Base-by-base conservation (phyloP, 2,797 vertebrate species). In the Novumbra hubbsi region DNA sequence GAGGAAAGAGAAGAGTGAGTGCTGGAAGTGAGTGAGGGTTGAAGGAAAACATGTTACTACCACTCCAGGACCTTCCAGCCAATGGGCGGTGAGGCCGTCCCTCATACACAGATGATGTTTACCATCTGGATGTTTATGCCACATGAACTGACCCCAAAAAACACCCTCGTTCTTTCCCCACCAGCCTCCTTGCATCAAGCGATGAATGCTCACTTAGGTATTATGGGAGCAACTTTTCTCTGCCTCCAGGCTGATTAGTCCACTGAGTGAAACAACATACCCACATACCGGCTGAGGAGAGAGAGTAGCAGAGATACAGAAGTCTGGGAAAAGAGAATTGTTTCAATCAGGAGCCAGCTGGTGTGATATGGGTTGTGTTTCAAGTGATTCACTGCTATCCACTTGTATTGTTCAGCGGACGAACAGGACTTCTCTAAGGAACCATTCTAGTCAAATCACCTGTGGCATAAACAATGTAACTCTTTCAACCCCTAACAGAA, bases 31-130 rank as follows among this genome's bases (percentile, higher is more conserved):
- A 74, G 45, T 69, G 73, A 50, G 57, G 68, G 5, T 57, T 38
- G 32, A 55, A 63, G 71, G 28, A 81, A 86, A 91, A 88, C 73
- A 84, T 77, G 48, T 66, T 70, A 52, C 49, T 14, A 70, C 68
- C 72, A 70, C 80, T 78, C 80, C 84, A 79, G 81, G 48, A 3
- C 60, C 30, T 28, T 68, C 65, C 78, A 79, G 80, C 85, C 81
- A 90, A 86, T 84, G 49, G 78, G 75, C 81, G 78, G 17, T 19
- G 41, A 78, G 72, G 50, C 30, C 75, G 72, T 65, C 24, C 60
- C 57, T 38, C 63, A 28, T 16, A 66, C 64, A 21, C 27, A 80
- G 57, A 73, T 78, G 72, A 67, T 85, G 83, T 87, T 89, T 83
- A 77, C 63, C 73, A 76, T 66, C 28, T 72, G 72, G 62, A 67